phyloP scores from a whole-genome alignment of 1,140 invertebrate species.

The Drosophila murphyi region DNA sequence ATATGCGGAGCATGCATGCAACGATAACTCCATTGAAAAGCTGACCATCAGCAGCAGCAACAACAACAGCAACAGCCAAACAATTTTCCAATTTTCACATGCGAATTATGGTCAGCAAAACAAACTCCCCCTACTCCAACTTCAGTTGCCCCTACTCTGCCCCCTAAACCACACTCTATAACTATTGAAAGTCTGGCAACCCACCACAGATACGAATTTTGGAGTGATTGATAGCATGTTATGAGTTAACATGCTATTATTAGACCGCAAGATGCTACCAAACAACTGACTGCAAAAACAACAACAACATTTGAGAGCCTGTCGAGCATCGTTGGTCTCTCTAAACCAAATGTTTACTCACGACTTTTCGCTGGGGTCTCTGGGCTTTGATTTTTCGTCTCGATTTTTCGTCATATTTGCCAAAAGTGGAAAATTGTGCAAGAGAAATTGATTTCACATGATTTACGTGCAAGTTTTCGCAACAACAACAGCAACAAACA shows the following conservation, averaged over 20 bases:
- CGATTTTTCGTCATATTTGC: constrained; percentile 72
- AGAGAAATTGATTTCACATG: constrained; percentile 80
- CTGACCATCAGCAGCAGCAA: constrained; percentile 22
- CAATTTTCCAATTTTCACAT: constrained; percentile 81
- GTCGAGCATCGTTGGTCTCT: constrained; percentile 36
- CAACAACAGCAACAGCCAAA: constrained; percentile 17
- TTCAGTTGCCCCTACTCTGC: no score
- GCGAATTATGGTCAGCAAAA: constrained; percentile 63
- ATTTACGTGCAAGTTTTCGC: constrained; percentile 73
- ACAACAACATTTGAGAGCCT: constrained; percentile 20
- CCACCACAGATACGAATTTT: constrained; percentile 57
- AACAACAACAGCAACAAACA: constrained; percentile 36
- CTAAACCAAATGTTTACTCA: constrained; percentile 72
- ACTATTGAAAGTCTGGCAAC: constrained; percentile 34
- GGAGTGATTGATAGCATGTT: constrained; percentile 80
- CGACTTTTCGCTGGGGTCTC: constrained; percentile 58
- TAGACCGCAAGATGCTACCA: constrained; percentile 76
- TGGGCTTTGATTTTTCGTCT: constrained; percentile 31
- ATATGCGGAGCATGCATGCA: constrained; percentile 61
- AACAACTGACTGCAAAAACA: constrained; percentile 38
- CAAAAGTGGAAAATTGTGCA: constrained; percentile 79
- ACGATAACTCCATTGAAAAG: constrained; percentile 39
- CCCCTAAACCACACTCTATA: not conserved
- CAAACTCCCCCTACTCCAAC: not conserved
- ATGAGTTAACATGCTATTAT: constrained; percentile 82